Base-by-base conservation (phyloP, 2,797 vertebrate species). In the Lagocephalus sceleratus region DNA sequence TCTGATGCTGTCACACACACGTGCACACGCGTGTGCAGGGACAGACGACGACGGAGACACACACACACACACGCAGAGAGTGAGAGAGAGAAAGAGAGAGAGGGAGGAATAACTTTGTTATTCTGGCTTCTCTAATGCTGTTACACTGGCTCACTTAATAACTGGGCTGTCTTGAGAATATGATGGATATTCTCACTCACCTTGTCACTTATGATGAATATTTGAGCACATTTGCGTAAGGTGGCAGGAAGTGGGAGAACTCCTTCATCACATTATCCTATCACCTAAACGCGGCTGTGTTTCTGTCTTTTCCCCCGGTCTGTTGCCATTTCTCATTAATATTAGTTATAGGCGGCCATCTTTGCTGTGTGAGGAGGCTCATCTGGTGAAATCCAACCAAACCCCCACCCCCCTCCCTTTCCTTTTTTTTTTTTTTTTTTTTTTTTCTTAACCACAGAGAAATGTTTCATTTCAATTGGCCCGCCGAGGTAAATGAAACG, bases 121-220 rank as follows among this genome's bases (percentile, higher is more conserved):
- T 84, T 85, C 76, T 71, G 63, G 74, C 74, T 86, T 85, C 86
- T 78, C 81, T 87, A 86, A 88, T 82, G 73, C 73, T 76, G 74
- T 85, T 86, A 89, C 85, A 85, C 65, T 85, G 82, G 76, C 83
- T 84, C 85, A 84, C 84, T 88, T 88, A 88, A 90, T 90, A 88
- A 88, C 85, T 85, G 79, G 61, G 71, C 79, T 86, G 87, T 88
- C 85, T 78, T 59, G 67, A 81, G 77, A 73, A 82, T 66, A 70
- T 87, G 86, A 90, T 83, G 79, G 87, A 88, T 87, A 78, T 80
- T 83, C 75, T 87, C 78, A 86, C 88, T 88, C 87, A 86, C 87
- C 83, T 85, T 85, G 86, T 85, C 85, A 81, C 72, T 76, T 73
- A 63, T 86, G 83, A 87, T 88, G 68, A 88, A 91, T 89, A 87